Evolutionary conservation across 2,888 invertebrate genomes (phyloP), one percentile per base, ranked within the genome.

Genomic region (Ariolimax columbianus): DNA sequence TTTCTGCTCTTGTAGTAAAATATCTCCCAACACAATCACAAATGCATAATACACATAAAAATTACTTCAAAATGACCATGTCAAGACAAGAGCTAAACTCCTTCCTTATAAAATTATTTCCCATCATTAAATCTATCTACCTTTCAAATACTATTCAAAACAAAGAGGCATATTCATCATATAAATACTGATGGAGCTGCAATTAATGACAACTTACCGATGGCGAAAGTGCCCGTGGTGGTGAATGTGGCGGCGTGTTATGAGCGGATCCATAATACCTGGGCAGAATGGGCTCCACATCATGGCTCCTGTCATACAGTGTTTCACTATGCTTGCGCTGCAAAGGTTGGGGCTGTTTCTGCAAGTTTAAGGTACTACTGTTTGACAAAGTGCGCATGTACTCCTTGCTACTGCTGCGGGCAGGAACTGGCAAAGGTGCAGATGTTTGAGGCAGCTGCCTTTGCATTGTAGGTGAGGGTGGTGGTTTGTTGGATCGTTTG

Each of bases 391-490:
- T 88, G 79, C 89, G 88, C 91, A 91, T 91, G 87, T 86, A 91
- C 86, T 92, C 91, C 86, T 90, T 89, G 83, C 91, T 92, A 88
- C 92, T 91, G 86, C 88, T 86, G 82, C 91, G 86, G 63, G 88
- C 87, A 38, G 91, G 90, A 36, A 91, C 89, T 23, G 86, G 77
- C 26, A 85, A 87, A 14, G 89, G 86, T 0, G 89, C 87, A 33
- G 89, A 81, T 40, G 88, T 68, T 47, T 88, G 87, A 38, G 87
- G 86, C 66, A 88, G 85, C 7, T 88, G 70, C 63, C 90, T 88
- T 83, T 89, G 90, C 85, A 88, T 87, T 26, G 87, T 89, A 23
- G 92, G 90, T 47, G 91, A 90, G 14, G 91, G 90, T 43, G 91
- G 90, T 33, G 91, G 90, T 77, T 90, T 91, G 82, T 89, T 88